phyloP scores from a whole-genome alignment of 1,140 invertebrate genomes.

The Agraylea sexmaculata region DNA sequence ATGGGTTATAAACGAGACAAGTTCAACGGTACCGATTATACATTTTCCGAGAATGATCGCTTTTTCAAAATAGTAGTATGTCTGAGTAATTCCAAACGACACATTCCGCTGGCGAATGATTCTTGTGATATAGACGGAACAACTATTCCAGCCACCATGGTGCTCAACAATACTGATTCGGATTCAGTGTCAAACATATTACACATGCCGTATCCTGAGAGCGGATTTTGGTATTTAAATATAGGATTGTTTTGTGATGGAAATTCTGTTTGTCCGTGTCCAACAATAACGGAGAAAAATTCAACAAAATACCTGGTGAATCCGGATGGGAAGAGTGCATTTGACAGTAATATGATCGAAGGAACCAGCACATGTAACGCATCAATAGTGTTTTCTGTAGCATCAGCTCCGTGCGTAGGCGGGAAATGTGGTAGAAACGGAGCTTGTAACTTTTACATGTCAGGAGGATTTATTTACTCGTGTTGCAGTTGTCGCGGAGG shows the following conservation, averaged over 20 bases:
- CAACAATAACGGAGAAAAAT: constrained; percentile 25
- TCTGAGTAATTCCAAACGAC: constrained; percentile 39
- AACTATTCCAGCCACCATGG: constrained; percentile 37
- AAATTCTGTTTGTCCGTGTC: constrained; percentile 33
- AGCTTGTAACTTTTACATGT: constrained; percentile 58
- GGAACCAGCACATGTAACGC: constrained; percentile 30
- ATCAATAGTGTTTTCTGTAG: constrained; percentile 47
- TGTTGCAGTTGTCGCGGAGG: constrained; percentile 60
- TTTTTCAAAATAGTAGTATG: constrained; percentile 45
- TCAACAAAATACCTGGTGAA: constrained; percentile 32
- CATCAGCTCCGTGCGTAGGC: constrained; percentile 54
- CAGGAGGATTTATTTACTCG: constrained; percentile 62
- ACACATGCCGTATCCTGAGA: constrained; percentile 66
- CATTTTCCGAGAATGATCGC: constrained; percentile 32
- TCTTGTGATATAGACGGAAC: constrained; percentile 42
- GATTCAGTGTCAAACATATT: constrained; percentile 27
- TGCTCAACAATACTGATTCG: constrained; percentile 44
- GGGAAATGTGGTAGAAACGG: constrained; percentile 53
- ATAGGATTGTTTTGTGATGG: constrained; percentile 48
- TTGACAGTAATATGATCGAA: constrained; percentile 18
- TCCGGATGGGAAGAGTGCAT: constrained; percentile 17
- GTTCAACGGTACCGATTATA: constrained; percentile 24
- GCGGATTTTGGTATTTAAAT: constrained; percentile 62
- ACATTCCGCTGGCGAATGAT: constrained; percentile 42
- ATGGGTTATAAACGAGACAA: constrained; percentile 35